Evolutionary conservation across 2,888 invertebrate genomes (phyloP).

Genomic region (Trypoxylon attenuatum): DNA sequence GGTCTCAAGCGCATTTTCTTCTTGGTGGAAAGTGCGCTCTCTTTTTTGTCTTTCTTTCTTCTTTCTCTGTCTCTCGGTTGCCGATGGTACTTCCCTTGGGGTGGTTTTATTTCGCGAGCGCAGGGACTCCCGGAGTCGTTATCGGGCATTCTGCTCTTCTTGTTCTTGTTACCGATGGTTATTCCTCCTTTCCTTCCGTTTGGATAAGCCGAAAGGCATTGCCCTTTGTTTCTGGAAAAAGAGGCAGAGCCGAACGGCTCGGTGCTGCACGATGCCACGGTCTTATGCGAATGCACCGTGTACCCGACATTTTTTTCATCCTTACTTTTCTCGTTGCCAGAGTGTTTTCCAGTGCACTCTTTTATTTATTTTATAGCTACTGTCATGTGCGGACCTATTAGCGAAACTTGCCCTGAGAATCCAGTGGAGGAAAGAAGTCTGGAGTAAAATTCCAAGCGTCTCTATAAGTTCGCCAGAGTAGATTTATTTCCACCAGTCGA

Average conservation of each 20-base stretch:
- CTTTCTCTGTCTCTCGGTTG: neutral
- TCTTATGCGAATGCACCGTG: too few species aligned
- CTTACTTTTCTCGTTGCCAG: too few species aligned
- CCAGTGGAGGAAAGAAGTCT: too few species aligned
- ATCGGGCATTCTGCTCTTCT: neutral
- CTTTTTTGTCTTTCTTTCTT: neutral
- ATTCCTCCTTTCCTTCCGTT: slow-evolving; percentile 1
- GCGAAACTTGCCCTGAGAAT: too few species aligned
- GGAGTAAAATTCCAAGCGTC: too few species aligned
- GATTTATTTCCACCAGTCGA: too few species aligned
- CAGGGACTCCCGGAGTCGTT: neutral
- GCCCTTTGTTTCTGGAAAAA: neutral
- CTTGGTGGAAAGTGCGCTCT: too few species aligned
- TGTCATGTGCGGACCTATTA: neutral
- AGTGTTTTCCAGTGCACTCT: neutral
- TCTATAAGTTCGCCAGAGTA: too few species aligned
- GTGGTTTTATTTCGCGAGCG: slow-evolving; percentile 3
- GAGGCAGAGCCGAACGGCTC: neutral
- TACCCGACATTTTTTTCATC: too few species aligned
- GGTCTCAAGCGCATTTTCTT: too few species aligned
- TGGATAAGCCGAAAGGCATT: neutral
- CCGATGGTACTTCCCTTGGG: neutral
- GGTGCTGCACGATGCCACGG: too few species aligned
- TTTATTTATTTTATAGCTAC: neutral
- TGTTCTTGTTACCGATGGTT: neutral